Conservation (phyloP, 2,797 vertebrate genomes). For the Choloepus didactylus region DNA sequence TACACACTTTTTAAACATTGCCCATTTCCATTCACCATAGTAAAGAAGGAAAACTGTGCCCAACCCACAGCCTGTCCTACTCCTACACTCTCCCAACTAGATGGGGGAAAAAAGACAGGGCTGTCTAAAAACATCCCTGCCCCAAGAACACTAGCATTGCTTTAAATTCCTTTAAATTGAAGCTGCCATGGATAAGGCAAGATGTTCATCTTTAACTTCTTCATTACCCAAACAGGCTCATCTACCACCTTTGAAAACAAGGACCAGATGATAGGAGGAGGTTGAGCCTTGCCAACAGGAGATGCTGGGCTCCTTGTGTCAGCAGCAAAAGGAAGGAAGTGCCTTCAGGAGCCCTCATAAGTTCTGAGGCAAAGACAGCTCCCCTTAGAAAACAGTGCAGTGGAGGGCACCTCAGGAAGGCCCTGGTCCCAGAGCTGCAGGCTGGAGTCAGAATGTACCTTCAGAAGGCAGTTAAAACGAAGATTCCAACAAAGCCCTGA, state of each 20-base stretch:
- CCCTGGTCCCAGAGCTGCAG: neutral
- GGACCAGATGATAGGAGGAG: neutral
- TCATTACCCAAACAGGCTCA: neutral
- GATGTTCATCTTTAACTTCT: neutral
- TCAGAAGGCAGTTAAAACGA: neutral
- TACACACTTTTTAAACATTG: neutral
- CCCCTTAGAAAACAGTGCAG: neutral
- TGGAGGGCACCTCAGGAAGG: neutral
- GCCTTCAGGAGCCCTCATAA: neutral
- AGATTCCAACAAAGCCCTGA: neutral
- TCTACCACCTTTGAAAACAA: constrained; percentile 8
- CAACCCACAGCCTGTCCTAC: constrained; percentile 42
- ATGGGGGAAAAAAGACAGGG: constrained; percentile 44
- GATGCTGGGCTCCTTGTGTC: neutral
- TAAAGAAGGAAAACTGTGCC: constrained; percentile 20
- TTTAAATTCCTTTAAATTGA: neutral
- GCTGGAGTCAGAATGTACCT: neutral
- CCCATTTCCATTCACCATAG: constrained; percentile 43
- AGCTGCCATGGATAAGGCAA: neutral
- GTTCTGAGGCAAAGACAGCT: neutral
- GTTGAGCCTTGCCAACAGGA: neutral
- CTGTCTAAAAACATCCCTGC: neutral
- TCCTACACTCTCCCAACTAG: constrained; percentile 56
- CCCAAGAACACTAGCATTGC: neutral
- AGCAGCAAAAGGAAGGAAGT: neutral